These are phyloP conservation scores for Apeltes quadracus DNA, from an alignment of 2,113 vertebrate genomes.

Conservation along the genomic window DNA sequence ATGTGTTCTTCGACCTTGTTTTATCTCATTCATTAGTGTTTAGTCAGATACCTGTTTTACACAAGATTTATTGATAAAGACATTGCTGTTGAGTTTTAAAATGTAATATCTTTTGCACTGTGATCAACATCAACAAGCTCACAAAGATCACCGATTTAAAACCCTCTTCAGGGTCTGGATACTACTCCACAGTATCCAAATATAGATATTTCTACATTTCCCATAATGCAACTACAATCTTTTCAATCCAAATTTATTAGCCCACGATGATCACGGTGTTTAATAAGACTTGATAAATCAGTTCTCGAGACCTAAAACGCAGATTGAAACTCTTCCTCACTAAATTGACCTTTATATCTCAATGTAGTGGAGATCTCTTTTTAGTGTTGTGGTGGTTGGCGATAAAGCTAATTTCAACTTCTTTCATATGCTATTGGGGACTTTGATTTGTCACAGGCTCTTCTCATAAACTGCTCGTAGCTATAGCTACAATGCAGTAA, in stretches of 20 bases:
- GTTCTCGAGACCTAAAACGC: slow-evolving; percentile 3
- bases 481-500: background rate
- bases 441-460: background rate
- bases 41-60: background rate
- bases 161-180: background rate
- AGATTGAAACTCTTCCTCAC: slow-evolving; percentile 29
- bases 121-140: too few species aligned
- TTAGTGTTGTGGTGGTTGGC: slow-evolving; percentile 19
- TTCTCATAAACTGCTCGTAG: background rate
- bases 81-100: background rate
- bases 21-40: background rate
- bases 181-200: background rate
- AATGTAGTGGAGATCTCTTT: background rate
- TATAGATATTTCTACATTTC: background rate
- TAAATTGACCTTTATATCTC: slow-evolving; percentile 43
- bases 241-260: background rate
- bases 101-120: too few species aligned
- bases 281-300: slow-evolving; percentile 6
- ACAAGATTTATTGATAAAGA: too few species aligned
- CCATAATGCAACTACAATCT: background rate
- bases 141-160: background rate
- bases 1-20: background rate
- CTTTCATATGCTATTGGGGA: slow-evolving; percentile 11
- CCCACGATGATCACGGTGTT: background rate
- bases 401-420: background rate